Percentiles rank a stretch among this genome's conserved stretches.
phyloP scores from a whole-genome alignment of 2,113 vertebrate species.

The Neodon shergylaensis region DNA sequence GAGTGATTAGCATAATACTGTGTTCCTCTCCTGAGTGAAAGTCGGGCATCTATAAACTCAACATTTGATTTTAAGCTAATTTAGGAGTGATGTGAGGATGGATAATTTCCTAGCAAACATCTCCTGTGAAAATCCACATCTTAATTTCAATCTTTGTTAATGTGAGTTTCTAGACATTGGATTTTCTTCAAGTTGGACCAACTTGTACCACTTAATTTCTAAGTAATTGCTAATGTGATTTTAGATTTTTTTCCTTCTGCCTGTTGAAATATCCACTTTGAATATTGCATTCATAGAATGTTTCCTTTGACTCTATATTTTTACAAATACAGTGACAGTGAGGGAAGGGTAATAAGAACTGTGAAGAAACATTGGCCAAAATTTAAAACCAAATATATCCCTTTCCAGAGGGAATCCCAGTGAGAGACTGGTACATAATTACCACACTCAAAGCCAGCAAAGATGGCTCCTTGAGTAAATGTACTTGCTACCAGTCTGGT shows the following conservation, averaged over 20 bases:
- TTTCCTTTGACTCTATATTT: constrained; percentile 38
- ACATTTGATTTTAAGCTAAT: constrained; percentile 29
- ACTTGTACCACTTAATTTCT: not conserved
- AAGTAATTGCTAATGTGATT: not conserved
- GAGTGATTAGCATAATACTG: not conserved
- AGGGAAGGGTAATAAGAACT: not conserved
- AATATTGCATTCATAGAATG: not conserved
- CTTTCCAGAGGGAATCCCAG: not conserved
- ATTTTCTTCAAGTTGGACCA: constrained; percentile 31
- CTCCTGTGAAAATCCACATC: constrained; percentile 42
- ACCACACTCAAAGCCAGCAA: not conserved
- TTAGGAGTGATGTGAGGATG: not conserved
- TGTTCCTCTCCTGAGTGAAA: constrained; percentile 28
- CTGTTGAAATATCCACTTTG: constrained; percentile 16
- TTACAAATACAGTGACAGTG: not conserved
- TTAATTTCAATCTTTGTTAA: constrained; percentile 20
- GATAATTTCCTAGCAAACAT: constrained; percentile 42
- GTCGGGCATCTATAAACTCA: constrained; percentile 18
- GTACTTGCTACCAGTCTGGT: too few species aligned
- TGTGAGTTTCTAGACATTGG: not conserved
- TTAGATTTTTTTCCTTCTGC: not conserved
- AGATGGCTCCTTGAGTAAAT: not conserved
- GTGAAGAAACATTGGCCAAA: not conserved
- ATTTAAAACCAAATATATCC: not conserved
- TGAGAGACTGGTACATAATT: not conserved